Evolutionary conservation across 2,113 vertebrate genomes (phyloP).

Genomic region (Neolamprologus tretocephalus): DNA sequence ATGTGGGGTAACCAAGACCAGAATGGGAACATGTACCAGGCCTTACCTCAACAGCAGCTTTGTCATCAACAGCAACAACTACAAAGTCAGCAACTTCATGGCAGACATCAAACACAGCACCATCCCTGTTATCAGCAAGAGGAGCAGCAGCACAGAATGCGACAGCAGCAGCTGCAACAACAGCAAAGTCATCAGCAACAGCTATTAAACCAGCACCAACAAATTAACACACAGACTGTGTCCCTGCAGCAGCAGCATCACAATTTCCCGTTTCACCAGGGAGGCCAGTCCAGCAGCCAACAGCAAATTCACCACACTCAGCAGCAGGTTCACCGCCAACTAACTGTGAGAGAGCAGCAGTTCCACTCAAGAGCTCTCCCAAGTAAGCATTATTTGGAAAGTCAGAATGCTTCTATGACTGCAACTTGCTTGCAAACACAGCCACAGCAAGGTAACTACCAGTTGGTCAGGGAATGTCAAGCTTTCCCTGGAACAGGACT

Average conservation of each 20-base stretch:
- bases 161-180: constrained; percentile 54
- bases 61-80: constrained; percentile 61
- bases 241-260: constrained; percentile 81
- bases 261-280: constrained; percentile 87
- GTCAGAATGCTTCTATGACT: constrained; percentile 56
- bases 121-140: constrained; percentile 56
- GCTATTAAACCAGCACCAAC: constrained; percentile 71
- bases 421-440: constrained; percentile 66
- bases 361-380: constrained; percentile 71
- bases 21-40: constrained; percentile 65
- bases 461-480: constrained; percentile 69
- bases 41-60: constrained; percentile 54
- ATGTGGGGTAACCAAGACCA: constrained; percentile 94
- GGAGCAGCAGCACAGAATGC: constrained; percentile 54
- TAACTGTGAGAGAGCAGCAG: constrained; percentile 52
- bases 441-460: constrained; percentile 70
- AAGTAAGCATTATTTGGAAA: constrained; percentile 79
- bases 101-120: constrained; percentile 45
- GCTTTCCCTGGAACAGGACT: constrained; percentile 72
- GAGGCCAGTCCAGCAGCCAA: constrained; percentile 67
- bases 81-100: constrained; percentile 64
- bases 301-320: constrained; percentile 63
- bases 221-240: constrained; percentile 81
- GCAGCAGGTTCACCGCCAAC: constrained; percentile 33
- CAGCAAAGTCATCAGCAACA: constrained; percentile 63